A percentile compares a stretch with the other conserved stretches of the same genome.
phyloP scores from a whole-genome alignment of 2,888 invertebrate genomes.

The Philhelius pedissequus region DNA sequence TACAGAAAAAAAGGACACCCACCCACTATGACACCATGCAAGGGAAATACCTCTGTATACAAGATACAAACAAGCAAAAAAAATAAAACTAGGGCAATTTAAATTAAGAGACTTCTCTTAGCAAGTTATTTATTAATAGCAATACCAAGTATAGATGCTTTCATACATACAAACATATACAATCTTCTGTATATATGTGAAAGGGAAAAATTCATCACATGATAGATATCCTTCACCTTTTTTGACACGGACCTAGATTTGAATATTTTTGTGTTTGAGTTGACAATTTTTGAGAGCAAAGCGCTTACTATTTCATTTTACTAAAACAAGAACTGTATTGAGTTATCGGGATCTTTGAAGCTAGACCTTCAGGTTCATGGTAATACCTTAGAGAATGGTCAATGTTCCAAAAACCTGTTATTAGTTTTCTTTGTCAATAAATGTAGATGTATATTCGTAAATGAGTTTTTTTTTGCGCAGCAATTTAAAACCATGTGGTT shows the following conservation, averaged over 20 bases:
- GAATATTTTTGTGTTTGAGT: background rate
- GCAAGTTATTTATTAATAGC: conserved; percentile 55
- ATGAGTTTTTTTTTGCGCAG: no score
- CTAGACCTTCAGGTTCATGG: no score
- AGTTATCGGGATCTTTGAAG: no score
- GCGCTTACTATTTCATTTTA: no score
- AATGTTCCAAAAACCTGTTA: no score
- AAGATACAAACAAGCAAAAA: background rate
- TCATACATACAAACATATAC: no score
- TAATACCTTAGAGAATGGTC: no score
- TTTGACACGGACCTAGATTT: conserved; percentile 1
- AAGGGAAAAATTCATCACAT: background rate
- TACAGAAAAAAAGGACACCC: background rate
- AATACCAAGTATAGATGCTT: background rate
- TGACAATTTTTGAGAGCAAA: background rate
- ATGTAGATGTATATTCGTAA: no score
- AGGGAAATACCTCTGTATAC: background rate
- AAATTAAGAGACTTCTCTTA: conserved; percentile 34
- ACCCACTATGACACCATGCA: conserved; percentile 5
- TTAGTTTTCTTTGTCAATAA: no score
- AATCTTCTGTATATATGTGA: no score
- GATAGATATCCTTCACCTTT: conserved; percentile 47
- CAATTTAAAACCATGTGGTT: no score
- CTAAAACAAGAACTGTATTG: no score
- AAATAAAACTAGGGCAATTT: conserved; percentile 49